Evolutionary conservation across 2,113 vertebrate genomes (phyloP).

Genomic region (Ovibos moschatus): DNA sequence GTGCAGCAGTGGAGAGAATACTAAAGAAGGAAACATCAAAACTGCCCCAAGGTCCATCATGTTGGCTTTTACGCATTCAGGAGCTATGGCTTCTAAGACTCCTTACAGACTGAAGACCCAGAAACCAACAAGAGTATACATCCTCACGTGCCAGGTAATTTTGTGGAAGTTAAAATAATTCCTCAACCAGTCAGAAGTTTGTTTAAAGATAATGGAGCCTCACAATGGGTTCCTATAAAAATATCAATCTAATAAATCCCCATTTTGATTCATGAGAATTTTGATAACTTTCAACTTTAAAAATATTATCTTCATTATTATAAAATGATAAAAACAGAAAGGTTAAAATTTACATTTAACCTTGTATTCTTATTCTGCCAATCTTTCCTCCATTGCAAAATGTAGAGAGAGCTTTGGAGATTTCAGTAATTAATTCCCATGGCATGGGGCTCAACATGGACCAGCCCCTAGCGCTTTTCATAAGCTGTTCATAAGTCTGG

Average conservation of each 20-base stretch:
- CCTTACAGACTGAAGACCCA: neutral
- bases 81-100: neutral
- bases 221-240: neutral
- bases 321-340: conserved; percentile 1
- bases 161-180: neutral
- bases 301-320: neutral
- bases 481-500: neutral
- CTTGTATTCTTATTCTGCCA: neutral
- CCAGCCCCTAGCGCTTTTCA: neutral
- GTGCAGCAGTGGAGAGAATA: neutral
- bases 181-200: neutral
- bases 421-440: neutral
- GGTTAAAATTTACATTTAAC: neutral
- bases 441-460: neutral
- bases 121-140: neutral
- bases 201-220: neutral
- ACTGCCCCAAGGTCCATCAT: neutral
- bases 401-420: neutral
- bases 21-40: neutral
- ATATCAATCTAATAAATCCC: neutral
- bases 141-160: neutral
- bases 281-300: neutral
- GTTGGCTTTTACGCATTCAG: neutral
- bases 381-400: neutral
- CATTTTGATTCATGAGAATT: neutral